Evolutionary conservation across 2,888 invertebrate species (phyloP).

Genomic region (Phytoseiulus persimilis): DNA sequence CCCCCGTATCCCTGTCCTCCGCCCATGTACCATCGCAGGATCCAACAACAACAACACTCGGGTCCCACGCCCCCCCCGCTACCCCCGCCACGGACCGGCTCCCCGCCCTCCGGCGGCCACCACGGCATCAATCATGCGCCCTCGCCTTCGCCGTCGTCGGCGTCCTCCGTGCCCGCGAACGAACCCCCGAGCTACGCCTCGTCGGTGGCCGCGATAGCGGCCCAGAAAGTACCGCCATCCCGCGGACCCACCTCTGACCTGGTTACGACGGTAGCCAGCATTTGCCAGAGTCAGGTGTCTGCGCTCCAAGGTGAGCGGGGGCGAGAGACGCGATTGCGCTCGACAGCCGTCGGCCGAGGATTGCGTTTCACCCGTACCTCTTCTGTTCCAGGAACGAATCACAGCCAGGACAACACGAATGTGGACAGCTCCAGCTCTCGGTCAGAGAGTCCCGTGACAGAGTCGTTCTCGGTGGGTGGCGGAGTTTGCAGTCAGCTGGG

Average conservation of each 20-base stretch:
- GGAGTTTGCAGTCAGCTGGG: neutral
- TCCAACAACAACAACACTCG: slow-evolving; percentile 43
- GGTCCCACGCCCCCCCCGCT: slow-evolving; percentile 56
- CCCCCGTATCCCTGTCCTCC: slow-evolving; percentile 18
- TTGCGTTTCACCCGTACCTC: no score
- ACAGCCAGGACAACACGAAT: slow-evolving; percentile 34
- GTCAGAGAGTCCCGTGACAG: slow-evolving; percentile 54
- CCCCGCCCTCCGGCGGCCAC: slow-evolving; percentile 45
- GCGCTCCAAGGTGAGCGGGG: slow-evolving; percentile 44
- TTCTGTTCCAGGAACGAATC: slow-evolving; percentile 19
- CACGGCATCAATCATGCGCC: slow-evolving; percentile 40
- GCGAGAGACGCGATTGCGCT: no score
- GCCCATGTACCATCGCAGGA: neutral
- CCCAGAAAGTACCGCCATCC: slow-evolving; percentile 46
- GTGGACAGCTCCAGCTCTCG: slow-evolving; percentile 50
- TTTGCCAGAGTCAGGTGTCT: slow-evolving; percentile 46
- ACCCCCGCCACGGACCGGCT: slow-evolving; percentile 69
- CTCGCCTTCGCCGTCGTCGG: slow-evolving; percentile 46
- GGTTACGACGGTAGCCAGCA: slow-evolving; percentile 46
- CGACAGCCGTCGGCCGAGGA: neutral
- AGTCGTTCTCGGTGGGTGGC: slow-evolving; percentile 41
- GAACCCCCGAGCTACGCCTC: slow-evolving; percentile 87
- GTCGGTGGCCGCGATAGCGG: slow-evolving; percentile 73
- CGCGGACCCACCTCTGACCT: slow-evolving; percentile 43
- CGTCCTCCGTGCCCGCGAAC: slow-evolving; percentile 58